Percentiles rank a stretch among this genome's conserved stretches.
Conservation (phyloP, 2,888 invertebrate genomes). For the Euplexia lucipara region DNA sequence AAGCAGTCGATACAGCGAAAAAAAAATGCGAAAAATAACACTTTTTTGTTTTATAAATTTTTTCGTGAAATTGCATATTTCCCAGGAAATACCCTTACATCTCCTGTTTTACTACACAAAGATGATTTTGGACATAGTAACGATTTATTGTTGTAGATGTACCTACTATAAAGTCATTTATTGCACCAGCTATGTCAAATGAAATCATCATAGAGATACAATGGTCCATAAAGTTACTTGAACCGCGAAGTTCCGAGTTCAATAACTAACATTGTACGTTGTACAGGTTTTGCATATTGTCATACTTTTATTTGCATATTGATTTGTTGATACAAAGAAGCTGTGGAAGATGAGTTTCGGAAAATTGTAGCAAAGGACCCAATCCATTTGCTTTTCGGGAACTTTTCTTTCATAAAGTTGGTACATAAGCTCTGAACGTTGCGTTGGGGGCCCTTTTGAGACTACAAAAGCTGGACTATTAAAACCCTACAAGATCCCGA, state of each 20-base stretch:
- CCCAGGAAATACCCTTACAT: too few relatives aligned
- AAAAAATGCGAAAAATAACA: too few relatives aligned
- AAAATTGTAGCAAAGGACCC: too few relatives aligned
- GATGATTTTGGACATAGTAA: conserved; percentile 23
- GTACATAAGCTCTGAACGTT: too few relatives aligned
- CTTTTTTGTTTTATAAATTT: too few relatives aligned
- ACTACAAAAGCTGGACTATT: too few relatives aligned
- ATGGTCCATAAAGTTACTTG: conserved; percentile 45
- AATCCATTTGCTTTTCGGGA: neutral
- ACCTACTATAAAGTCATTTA: conserved; percentile 38
- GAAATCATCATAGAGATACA: conserved; percentile 59
- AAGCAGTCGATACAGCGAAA: too few relatives aligned
- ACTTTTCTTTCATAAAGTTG: neutral
- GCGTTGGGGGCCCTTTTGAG: too few relatives aligned
- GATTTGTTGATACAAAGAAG: conserved; percentile 14
- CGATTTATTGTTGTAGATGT: neutral
- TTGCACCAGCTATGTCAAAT: conserved; percentile 51
- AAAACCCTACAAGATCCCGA: too few relatives aligned
- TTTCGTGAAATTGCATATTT: too few relatives aligned
- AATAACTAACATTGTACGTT: conserved; percentile 49
- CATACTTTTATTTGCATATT: conserved; percentile 35
- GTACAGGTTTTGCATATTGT: conserved; percentile 41
- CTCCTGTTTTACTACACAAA: conserved; percentile 12
- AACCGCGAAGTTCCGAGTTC: conserved; percentile 54
- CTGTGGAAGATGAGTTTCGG: too few relatives aligned